Evolutionary conservation across 2,888 invertebrate genomes (phyloP).

Genomic region (Drosophila prolongata): DNA sequence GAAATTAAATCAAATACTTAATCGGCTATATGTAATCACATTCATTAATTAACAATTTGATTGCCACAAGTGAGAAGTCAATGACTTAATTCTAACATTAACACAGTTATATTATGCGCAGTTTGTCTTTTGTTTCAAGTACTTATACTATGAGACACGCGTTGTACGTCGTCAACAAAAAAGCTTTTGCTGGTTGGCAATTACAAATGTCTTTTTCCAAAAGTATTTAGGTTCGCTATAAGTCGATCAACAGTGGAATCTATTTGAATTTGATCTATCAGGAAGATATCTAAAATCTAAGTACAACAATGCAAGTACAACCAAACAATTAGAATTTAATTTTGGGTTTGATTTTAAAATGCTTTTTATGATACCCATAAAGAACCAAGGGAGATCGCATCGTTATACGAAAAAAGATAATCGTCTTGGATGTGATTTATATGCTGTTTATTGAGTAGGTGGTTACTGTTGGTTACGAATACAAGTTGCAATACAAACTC

Average conservation of each 20-base stretch:
- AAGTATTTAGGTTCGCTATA: no score
- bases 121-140: not conserved
- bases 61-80: constrained; percentile 2
- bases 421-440: constrained; percentile 7
- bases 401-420: no score
- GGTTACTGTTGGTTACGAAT: constrained; percentile 37
- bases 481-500: constrained; percentile 12
- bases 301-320: not conserved
- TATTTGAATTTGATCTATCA: no score
- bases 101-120: not conserved
- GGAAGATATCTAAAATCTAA: no score
- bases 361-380: no score
- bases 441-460: constrained; percentile 31
- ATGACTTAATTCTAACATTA: constrained; percentile 3
- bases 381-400: no score
- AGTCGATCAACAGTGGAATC: no score
- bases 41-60: constrained; percentile 8
- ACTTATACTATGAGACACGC: not conserved
- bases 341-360: no score
- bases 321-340: no score
- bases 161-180: not conserved
- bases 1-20: not conserved
- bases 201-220: not conserved
- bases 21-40: constrained; percentile 1
- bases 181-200: not conserved